A percentile compares a stretch with the other conserved stretches of the same genome.
Evolutionary conservation across 2,888 invertebrate species (phyloP).

Genomic region (Tenthredo livida): DNA sequence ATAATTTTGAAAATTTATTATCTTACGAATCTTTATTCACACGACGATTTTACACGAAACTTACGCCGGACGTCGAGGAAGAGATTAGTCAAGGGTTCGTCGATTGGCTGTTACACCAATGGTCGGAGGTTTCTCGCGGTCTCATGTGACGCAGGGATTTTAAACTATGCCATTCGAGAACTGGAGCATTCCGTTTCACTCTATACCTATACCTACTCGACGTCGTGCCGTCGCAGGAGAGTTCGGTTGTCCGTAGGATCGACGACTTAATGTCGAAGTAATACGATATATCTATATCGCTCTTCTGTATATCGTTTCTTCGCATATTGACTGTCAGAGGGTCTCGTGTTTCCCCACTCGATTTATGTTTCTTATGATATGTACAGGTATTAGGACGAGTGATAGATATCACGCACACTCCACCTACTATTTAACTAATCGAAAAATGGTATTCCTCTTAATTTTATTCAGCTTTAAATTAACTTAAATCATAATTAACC

Average conservation of each 20-base stretch:
- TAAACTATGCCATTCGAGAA: not conserved
- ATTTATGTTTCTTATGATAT: not conserved
- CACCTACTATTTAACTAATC: not conserved
- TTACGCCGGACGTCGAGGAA: not conserved
- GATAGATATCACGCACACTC: not conserved
- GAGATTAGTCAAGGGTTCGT: slow-evolving; percentile 16
- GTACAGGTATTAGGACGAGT: slow-evolving; percentile 6
- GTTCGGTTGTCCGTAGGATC: slow-evolving; percentile 12
- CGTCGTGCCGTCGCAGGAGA: slow-evolving; percentile 21
- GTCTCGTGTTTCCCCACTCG: not conserved
- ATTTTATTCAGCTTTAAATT: too few species aligned
- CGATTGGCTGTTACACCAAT: not conserved
- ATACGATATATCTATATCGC: slow-evolving; percentile 22
- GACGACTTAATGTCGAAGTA: slow-evolving; percentile 25
- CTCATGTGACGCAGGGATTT: not conserved
- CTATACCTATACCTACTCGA: not conserved
- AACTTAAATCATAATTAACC: too few species aligned
- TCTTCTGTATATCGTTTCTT: not conserved
- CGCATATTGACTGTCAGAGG: slow-evolving; percentile 17
- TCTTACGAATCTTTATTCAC: not conserved
- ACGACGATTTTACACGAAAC: not conserved
- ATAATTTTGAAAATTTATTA: not conserved
- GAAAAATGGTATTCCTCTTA: not conserved
- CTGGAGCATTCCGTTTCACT: slow-evolving; percentile 7
- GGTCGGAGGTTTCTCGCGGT: not conserved